Evolutionary conservation across 2,888 invertebrate genomes (phyloP), one percentile per base, ranked within the genome.

Genomic region (Argyra leucocephala): DNA sequence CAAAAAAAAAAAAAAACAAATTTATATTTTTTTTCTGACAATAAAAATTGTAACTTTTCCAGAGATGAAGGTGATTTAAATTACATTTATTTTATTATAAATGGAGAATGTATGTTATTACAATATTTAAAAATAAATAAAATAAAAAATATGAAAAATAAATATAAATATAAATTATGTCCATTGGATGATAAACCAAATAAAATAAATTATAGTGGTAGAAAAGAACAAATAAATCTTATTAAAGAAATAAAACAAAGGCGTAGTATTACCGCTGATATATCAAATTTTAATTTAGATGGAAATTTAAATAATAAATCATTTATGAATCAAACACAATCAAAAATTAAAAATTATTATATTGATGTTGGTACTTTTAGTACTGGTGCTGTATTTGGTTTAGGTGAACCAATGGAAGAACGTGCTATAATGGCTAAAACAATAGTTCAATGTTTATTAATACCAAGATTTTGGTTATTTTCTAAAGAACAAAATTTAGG

Each of bases 391-490:
- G 75, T 79, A 69, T 90, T 90, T 70, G 88, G 88, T 5, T 81
- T 90, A 59, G 89, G 89, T 0, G 90, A 90, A 75, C 82, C 83
- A 66, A 84, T 86, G 81, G 78, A 83, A 1, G 84, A 88, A 73
- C 83, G 89, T 18, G 82, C 87, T 6, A 84, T 90, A 26, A 82
- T 89, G 63, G 86, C 90, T 0, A 74, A 83, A 59, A 84, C 83
- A 1, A 82, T 82, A 0, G 85, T 87, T 6, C 83, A 84, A 70
- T 89, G 89, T 70, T 81, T 90, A 73, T 76, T 88, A 57, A 76
- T 90, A 66, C 90, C 90, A 0, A 83, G 85, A 67, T 86, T 86
- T 72, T 90, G 88, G 85, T 78, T 90, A 22, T 73, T 86, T 57
- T 85, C 87, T 70, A 84, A 72, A 22, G 67, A 72, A 6, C 78